These are phyloP conservation scores for Meandrina meandrites DNA, from an alignment of 92 coral and sea anemone species.

Conservation along the genomic window DNA sequence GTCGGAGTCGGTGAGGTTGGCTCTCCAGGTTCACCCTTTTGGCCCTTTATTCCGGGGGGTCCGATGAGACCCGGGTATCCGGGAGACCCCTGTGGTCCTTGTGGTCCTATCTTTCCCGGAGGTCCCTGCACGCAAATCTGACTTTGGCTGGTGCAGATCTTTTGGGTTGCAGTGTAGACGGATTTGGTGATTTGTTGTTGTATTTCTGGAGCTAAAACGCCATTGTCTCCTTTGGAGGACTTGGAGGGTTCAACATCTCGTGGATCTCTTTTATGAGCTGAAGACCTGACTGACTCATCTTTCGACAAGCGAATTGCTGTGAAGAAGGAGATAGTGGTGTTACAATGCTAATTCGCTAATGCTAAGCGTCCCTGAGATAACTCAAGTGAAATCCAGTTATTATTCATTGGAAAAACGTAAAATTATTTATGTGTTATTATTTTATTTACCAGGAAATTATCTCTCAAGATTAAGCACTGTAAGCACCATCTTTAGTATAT, in stretches of 20 bases:
- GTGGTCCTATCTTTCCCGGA: constrained; percentile 11
- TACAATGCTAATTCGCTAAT: too few species aligned
- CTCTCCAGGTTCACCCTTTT: constrained; percentile 34
- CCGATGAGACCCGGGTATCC: constrained; percentile 1
- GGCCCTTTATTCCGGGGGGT: constrained; percentile 21
- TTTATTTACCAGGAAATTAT: too few species aligned
- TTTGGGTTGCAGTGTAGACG: not conserved
- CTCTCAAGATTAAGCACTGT: too few species aligned
- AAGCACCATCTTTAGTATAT: too few species aligned
- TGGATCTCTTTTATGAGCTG: not conserved
- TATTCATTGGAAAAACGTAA: too few species aligned
- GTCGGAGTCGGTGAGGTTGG: not conserved
- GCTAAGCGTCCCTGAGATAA: too few species aligned
- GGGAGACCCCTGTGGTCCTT: not conserved
- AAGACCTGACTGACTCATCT: not conserved
- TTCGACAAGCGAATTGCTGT: not conserved
- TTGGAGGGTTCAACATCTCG: not conserved
- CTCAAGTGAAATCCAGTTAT: not conserved
- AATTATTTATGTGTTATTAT: too few species aligned
- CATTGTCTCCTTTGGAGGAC: not conserved
- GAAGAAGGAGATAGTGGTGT: not conserved
- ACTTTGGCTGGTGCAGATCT: not conserved
- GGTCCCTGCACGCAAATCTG: constrained; percentile 31
- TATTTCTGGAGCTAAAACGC: constrained; percentile 3
- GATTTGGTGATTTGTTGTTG: not conserved